A percentile compares a stretch with the other conserved stretches of the same genome.
Conservation (phyloP, 1,140 invertebrate genomes). For the Gerris buenoi region DNA sequence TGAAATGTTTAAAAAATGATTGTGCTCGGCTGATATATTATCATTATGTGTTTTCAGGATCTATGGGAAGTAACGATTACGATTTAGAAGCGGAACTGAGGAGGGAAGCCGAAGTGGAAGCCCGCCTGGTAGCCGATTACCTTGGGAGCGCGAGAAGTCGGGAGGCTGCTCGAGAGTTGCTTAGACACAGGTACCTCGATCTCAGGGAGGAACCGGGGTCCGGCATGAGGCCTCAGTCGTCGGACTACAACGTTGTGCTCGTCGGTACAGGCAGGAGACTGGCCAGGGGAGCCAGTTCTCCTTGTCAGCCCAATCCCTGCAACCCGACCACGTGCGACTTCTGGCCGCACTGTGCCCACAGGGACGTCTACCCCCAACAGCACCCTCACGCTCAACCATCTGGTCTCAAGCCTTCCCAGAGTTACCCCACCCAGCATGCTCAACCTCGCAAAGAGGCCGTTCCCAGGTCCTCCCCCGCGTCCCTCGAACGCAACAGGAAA, state of each 20-base stretch:
- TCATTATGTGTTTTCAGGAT: neutral
- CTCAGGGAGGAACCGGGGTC: conserved; percentile 3
- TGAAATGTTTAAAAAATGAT: too few relatives aligned
- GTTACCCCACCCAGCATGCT: conserved; percentile 9
- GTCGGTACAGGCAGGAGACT: conserved; percentile 5
- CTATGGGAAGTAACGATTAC: neutral
- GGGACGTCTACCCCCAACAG: conserved; percentile 25
- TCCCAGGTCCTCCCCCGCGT: conserved; percentile 23
- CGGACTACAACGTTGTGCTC: conserved; percentile 6
- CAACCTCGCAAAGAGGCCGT: conserved; percentile 10
- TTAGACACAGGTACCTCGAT: conserved; percentile 21
- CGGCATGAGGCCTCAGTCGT: conserved; percentile 22
- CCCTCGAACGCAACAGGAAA: conserved; percentile 22
- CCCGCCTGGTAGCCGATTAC: conserved; percentile 38
- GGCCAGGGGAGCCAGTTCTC: conserved; percentile 10
- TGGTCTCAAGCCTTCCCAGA: conserved; percentile 13
- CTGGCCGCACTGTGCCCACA: conserved; percentile 39
- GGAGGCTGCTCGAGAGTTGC: conserved; percentile 32
- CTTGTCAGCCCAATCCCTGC: conserved; percentile 26
- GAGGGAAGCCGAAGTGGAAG: conserved; percentile 30
- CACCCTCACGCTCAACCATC: neutral
- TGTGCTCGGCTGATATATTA: too few relatives aligned
- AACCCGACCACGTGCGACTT: conserved; percentile 39
- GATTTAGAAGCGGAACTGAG: conserved; percentile 29
- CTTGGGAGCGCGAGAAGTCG: conserved; percentile 38